These are phyloP conservation scores for Liposcelis brunnea DNA, from an alignment of 2,888 invertebrate genomes.

Conservation along the genomic window DNA sequence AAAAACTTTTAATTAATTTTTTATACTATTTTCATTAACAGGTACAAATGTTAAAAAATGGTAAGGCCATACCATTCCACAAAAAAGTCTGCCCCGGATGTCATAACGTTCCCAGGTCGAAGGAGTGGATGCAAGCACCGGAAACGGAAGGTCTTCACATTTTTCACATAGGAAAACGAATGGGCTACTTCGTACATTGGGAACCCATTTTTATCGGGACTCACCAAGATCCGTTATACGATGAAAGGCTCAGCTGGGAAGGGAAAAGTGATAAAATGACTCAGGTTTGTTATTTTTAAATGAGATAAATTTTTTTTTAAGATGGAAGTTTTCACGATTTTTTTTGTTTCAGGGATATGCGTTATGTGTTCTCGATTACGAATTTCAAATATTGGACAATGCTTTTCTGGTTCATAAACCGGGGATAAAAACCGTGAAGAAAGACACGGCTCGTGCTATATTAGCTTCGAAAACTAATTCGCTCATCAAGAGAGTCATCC, in stretches of 20 bases:
- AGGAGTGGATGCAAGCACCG: conserved; percentile 56
- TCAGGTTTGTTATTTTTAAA: conserved; percentile 42
- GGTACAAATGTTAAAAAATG: conserved; percentile 52
- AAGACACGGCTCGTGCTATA: conserved; percentile 57
- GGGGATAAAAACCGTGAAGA: conserved; percentile 70
- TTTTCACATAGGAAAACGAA: conserved; percentile 69
- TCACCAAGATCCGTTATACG: conserved; percentile 72
- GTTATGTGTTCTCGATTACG: conserved; percentile 77
- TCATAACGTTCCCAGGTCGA: conserved; percentile 70
- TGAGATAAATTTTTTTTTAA: conserved; percentile 7
- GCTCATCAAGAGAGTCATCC: conserved; percentile 59
- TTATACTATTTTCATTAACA: conserved; percentile 17
- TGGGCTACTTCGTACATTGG: conserved; percentile 67
- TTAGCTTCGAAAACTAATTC: conserved; percentile 60
- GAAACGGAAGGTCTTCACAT: conserved; percentile 57
- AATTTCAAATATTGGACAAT: conserved; percentile 82
- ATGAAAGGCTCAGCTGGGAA: conserved; percentile 85
- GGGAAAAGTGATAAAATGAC: conserved; percentile 93
- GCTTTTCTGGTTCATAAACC: conserved; percentile 87
- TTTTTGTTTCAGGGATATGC: conserved; percentile 56
- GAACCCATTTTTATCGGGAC: conserved; percentile 90
- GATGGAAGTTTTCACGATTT: neutral
- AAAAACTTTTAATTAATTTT: neutral
- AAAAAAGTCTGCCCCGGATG: conserved; percentile 77
- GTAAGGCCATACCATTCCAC: conserved; percentile 79